Evolutionary conservation across 2,797 vertebrate species (phyloP).

Genomic region (Bradypodion ventrale): DNA sequence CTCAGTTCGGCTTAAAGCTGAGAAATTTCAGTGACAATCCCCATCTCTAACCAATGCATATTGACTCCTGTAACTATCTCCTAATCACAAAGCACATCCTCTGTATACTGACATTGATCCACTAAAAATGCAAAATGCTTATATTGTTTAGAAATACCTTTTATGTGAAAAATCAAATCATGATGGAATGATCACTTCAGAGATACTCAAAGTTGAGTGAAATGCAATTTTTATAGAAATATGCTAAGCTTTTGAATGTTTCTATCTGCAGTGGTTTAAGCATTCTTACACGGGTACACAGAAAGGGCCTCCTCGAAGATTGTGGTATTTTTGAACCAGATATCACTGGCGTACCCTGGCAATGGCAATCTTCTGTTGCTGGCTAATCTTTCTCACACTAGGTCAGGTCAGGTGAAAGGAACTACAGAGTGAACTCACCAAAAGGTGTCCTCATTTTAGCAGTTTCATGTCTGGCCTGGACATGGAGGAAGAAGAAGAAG

Average conservation of each 20-base stretch:
- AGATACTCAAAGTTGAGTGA: not conserved
- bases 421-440: no score
- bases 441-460: no score
- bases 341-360: no score
- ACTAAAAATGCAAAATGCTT: not conserved
- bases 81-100: not conserved
- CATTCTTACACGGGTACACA: not conserved
- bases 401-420: no score
- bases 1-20: not conserved
- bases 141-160: not conserved
- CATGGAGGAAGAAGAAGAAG: no score
- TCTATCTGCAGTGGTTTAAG: not conserved
- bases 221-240: not conserved
- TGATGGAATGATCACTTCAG: not conserved
- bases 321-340: no score
- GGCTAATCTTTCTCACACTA: no score
- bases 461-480: no score
- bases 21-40: not conserved
- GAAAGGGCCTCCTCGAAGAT: no score
- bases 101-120: not conserved
- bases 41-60: not conserved
- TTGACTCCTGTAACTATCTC: not conserved
- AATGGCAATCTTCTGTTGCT: no score
- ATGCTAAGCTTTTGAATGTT: not conserved
- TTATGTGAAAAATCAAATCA: not conserved